phyloP scores from a whole-genome alignment of 2,113 vertebrate species.

The Muntiacus muntjak region DNA sequence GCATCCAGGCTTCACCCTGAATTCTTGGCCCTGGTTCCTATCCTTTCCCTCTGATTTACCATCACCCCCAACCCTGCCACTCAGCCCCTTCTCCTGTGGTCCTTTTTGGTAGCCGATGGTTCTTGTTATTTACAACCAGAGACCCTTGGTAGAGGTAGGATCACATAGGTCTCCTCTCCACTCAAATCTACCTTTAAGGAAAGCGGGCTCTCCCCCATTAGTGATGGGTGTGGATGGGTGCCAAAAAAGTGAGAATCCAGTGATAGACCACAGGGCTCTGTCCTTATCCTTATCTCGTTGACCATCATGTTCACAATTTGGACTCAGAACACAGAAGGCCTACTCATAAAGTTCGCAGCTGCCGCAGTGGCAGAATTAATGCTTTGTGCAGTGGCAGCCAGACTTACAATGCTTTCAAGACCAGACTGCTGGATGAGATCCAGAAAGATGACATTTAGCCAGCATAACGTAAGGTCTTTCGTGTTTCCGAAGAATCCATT shows the following conservation, averaged over 20 bases:
- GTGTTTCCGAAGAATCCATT: not conserved
- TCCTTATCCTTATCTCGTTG: not conserved
- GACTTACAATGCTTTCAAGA: not conserved
- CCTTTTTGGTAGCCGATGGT: not conserved
- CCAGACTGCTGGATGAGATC: slow-evolving; percentile 8
- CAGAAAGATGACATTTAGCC: slow-evolving; percentile 56
- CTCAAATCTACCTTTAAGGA: not conserved
- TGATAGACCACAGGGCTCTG: not conserved
- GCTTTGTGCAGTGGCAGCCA: not conserved
- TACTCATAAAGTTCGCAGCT: not conserved
- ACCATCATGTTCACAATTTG: not conserved
- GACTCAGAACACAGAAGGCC: not conserved
- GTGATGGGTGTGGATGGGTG: not conserved
- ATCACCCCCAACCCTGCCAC: not conserved
- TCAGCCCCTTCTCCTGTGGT: not conserved
- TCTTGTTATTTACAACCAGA: not conserved
- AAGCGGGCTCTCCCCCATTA: not conserved
- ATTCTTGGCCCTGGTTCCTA: not conserved
- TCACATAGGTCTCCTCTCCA: not conserved
- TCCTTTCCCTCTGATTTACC: not conserved
- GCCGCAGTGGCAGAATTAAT: not conserved
- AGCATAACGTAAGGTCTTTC: not conserved
- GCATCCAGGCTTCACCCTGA: rapidly evolving
- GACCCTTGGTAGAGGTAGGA: not conserved
- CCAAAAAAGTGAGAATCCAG: not conserved